phyloP scores from a whole-genome alignment of 2,113 vertebrate species.

The Toxotes chatareus region DNA sequence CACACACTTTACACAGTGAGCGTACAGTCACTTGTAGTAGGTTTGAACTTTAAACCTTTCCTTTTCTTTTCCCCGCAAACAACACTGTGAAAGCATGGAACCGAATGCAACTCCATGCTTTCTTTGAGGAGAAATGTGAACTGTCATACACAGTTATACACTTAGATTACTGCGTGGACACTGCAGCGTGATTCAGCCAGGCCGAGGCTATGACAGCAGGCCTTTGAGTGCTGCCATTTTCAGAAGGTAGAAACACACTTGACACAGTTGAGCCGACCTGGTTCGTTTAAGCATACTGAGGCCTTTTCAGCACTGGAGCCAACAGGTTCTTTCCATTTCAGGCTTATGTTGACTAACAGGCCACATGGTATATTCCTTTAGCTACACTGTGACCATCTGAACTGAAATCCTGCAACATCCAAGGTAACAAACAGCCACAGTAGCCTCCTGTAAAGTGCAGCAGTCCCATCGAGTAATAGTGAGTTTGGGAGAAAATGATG shows the following conservation, averaged over 20 bases:
- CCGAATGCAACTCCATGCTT: background rate
- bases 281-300: background rate
- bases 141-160: too few relatives aligned
- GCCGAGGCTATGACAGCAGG: background rate
- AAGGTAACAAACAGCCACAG: background rate
- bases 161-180: background rate
- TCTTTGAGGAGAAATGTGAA: background rate
- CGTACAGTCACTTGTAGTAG: too few relatives aligned
- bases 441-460: slow-evolving; percentile 30
- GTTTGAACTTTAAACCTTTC: background rate
- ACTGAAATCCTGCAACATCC: background rate
- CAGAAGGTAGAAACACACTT: background rate
- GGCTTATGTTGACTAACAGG: background rate
- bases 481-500: too few relatives aligned
- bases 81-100: background rate
- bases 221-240: background rate
- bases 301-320: background rate
- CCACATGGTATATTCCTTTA: slow-evolving; percentile 12
- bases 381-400: background rate
- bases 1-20: background rate
- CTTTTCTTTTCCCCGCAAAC: background rate
- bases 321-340: background rate
- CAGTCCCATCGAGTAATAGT: background rate
- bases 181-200: background rate
- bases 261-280: background rate